Conservation (phyloP, 64 coral and sea anemone genomes). For the Pocillopora damicornis region DNA sequence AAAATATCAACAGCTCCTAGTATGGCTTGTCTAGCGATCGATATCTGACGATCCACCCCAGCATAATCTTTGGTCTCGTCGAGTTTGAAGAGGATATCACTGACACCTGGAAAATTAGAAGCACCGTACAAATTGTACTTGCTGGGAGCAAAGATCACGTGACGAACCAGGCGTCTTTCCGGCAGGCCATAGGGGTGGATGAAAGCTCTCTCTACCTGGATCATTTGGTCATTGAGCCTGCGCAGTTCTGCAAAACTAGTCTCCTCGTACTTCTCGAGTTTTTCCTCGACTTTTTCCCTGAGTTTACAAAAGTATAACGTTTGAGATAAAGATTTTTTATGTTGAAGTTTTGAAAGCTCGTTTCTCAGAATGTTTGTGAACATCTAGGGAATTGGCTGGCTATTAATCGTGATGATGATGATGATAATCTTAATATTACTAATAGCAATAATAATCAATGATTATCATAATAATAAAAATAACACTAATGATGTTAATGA, state of each 20-base stretch:
- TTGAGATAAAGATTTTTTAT: not conserved
- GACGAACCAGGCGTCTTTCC: slow-evolving; percentile 51
- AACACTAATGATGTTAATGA: no score
- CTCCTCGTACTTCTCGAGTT: slow-evolving; percentile 5
- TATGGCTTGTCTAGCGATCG: slow-evolving; percentile 46
- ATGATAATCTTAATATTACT: no score
- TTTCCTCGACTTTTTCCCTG: slow-evolving; percentile 13
- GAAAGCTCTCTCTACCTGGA: slow-evolving; percentile 68
- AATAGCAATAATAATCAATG: no score
- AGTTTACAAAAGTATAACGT: not conserved
- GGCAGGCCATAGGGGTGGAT: slow-evolving; percentile 76
- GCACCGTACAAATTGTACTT: slow-evolving; percentile 55
- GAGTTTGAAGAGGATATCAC: slow-evolving; percentile 47
- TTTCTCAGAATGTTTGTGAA: no score
- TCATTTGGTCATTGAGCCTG: slow-evolving; percentile 72
- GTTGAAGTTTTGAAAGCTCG: not conserved
- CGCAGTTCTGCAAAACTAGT: slow-evolving; percentile 37
- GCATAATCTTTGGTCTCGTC: slow-evolving; percentile 33
- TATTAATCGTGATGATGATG: no score
- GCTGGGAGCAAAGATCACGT: slow-evolving; percentile 70
- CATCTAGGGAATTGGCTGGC: no score
- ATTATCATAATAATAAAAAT: no score
- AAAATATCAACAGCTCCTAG: slow-evolving; percentile 52
- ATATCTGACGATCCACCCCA: slow-evolving; percentile 64
- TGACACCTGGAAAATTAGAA: slow-evolving; percentile 70